Evolutionary conservation across 2,113 vertebrate genomes (phyloP).

Genomic region (Naja naja): DNA sequence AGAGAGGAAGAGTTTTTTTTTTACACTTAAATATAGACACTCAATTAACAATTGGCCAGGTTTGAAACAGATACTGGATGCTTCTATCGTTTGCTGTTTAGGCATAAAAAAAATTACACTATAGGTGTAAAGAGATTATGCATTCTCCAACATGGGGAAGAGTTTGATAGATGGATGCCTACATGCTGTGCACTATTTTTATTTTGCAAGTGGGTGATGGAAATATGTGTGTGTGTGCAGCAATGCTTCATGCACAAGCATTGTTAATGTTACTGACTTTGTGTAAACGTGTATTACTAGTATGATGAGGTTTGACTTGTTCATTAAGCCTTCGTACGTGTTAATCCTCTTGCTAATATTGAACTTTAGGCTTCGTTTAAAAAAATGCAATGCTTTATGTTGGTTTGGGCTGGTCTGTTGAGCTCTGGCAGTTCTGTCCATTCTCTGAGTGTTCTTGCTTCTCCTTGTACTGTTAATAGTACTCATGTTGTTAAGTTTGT

Average conservation of each 20-base stretch:
- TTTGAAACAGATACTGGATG: neutral
- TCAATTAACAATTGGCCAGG: neutral
- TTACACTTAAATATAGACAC: neutral
- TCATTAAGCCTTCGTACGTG: neutral
- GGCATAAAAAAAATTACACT: neutral
- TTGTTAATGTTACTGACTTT: neutral
- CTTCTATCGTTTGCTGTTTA: neutral
- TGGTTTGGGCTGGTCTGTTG: neutral
- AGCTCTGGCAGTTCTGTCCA: neutral
- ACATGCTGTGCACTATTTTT: neutral
- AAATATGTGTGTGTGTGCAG: neutral
- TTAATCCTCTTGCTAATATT: neutral
- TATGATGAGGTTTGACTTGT: neutral
- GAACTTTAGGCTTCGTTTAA: neutral
- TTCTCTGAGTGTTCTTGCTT: neutral
- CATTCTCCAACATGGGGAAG: neutral
- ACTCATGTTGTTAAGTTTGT: neutral
- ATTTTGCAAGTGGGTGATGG: neutral
- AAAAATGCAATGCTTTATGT: neutral
- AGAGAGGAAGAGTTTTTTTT: neutral
- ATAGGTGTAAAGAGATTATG: neutral
- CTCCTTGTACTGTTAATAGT: neutral
- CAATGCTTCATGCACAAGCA: neutral
- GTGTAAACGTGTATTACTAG: neutral
- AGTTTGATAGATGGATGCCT: neutral